Percentiles rank a stretch among this genome's conserved stretches.
phyloP scores from a whole-genome alignment of 2,113 vertebrate genomes.

The Drymodes brunneopygia region DNA sequence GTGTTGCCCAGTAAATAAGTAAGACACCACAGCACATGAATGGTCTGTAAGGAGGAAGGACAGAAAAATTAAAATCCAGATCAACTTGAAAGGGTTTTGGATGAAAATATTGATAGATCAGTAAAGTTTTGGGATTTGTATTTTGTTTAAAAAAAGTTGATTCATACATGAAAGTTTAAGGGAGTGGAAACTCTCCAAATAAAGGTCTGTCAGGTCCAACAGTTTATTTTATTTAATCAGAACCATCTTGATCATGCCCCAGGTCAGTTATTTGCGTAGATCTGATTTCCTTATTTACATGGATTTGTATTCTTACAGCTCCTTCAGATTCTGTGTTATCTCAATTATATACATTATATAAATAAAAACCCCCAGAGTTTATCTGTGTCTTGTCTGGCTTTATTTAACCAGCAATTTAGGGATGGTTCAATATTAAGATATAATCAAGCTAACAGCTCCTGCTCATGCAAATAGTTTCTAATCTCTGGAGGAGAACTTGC shows the following conservation, averaged over 20 bases:
- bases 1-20: background rate
- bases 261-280: background rate
- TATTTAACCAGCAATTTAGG: slow-evolving; percentile 17
- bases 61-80: background rate
- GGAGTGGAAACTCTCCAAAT: background rate
- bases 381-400: background rate
- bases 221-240: background rate
- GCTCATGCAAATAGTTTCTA: background rate
- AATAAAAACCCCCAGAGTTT: background rate
- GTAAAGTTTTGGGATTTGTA: background rate
- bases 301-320: background rate
- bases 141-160: background rate
- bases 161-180: background rate
- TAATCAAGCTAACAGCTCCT: slow-evolving; percentile 12
- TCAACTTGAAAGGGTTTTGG: background rate
- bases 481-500: slow-evolving; percentile 39
- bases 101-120: background rate
- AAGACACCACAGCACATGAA: background rate
- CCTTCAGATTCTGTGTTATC: background rate
- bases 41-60: background rate
- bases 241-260: background rate
- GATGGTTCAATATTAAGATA: slow-evolving; percentile 24
- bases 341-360: slow-evolving; percentile 2
- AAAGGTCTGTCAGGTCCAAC: background rate
- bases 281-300: slow-evolving; percentile 21